Percentiles rank a stretch among this genome's conserved stretches.
Evolutionary conservation across 2,888 invertebrate genomes (phyloP).

Genomic region (Andrena bucephala): DNA sequence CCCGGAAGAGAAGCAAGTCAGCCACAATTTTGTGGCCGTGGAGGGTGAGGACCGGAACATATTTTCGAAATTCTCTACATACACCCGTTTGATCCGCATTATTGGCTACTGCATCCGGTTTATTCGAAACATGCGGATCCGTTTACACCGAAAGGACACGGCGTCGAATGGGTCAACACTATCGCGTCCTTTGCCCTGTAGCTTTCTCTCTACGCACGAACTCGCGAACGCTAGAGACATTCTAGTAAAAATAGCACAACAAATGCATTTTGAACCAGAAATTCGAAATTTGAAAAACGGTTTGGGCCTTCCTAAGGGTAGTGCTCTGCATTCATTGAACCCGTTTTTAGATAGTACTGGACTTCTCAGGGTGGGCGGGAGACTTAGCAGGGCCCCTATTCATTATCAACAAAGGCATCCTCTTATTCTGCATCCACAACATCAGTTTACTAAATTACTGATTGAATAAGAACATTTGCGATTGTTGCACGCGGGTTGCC

Average conservation of each 20-base stretch:
- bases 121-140: background rate
- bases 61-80: background rate
- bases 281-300: background rate
- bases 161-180: background rate
- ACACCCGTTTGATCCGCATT: background rate
- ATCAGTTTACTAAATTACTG: background rate
- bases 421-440: background rate
- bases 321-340: background rate
- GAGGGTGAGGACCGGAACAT: background rate
- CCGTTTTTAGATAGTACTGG: background rate
- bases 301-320: background rate
- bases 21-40: background rate
- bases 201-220: background rate
- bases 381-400: background rate
- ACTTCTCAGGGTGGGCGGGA: conserved; percentile 11
- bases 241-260: background rate
- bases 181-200: no score
- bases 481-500: conserved; percentile 3
- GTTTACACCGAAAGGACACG: background rate
- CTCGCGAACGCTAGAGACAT: background rate
- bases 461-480: background rate
- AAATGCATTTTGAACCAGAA: background rate
- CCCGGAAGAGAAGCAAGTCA: background rate
- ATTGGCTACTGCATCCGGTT: background rate
- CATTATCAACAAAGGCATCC: background rate